phyloP scores from a whole-genome alignment of 92 coral and sea anemone species.

The Bergia puertoricense region DNA sequence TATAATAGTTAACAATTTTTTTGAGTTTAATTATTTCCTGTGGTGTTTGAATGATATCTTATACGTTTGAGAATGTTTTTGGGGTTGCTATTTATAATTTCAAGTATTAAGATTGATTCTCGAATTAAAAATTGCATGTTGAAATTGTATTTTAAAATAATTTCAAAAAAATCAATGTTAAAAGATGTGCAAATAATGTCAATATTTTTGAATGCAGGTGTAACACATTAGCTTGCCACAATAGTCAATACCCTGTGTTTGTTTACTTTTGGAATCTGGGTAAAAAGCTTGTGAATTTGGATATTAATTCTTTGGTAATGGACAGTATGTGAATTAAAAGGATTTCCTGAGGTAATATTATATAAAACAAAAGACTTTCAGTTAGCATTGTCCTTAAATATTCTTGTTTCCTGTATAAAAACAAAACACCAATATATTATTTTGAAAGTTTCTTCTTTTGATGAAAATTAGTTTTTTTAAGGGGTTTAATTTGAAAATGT shows the following conservation, averaged over 20 bases:
- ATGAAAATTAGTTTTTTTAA: too few relatives aligned
- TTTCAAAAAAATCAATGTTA: not conserved
- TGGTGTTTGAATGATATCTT: not conserved
- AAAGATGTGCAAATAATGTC: not conserved
- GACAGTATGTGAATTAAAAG: too few relatives aligned
- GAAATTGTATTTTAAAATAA: not conserved
- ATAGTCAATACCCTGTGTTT: not conserved
- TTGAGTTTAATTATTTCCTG: not conserved
- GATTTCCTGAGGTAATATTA: too few relatives aligned
- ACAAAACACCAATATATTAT: too few relatives aligned
- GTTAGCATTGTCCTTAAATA: too few relatives aligned
- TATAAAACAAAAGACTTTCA: too few relatives aligned
- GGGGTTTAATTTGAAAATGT: too few relatives aligned
- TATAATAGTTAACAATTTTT: not conserved
- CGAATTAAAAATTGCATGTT: not conserved
- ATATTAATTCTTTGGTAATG: too few relatives aligned
- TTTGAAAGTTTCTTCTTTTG: too few relatives aligned
- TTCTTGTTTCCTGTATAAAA: too few relatives aligned
- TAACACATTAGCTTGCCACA: not conserved
- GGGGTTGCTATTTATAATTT: not conserved
- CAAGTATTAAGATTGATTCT: too few relatives aligned
- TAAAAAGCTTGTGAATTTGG: not conserved
- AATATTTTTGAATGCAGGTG: not conserved
- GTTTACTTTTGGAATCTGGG: not conserved
- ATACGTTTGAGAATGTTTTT: not conserved